Conservation (phyloP, 2,888 invertebrate genomes). For the Matsumyia berberina region DNA sequence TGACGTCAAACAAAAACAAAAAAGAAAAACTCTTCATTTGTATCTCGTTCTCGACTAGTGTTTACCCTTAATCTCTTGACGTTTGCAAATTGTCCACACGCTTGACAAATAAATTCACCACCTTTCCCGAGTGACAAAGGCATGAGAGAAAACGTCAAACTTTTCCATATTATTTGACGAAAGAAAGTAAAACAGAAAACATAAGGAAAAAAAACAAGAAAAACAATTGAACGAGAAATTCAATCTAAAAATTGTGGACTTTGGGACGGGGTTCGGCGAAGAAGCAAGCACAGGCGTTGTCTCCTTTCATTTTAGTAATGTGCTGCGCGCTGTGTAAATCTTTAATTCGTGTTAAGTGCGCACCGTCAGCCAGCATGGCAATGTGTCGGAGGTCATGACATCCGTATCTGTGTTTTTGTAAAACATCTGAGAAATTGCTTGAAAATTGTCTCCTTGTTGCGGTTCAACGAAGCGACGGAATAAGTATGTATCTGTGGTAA, state of each 20-base stretch:
- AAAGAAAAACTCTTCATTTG: constrained; percentile 9
- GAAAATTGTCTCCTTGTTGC: constrained; percentile 2
- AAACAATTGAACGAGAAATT: constrained; percentile 48
- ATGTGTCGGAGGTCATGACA: constrained; percentile 32
- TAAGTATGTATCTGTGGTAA: background rate
- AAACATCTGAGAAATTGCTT: constrained; percentile 24
- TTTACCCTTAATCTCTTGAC: constrained; percentile 36
- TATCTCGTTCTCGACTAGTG: background rate
- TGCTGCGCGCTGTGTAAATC: constrained; percentile 15
- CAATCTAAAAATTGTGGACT: constrained; percentile 19
- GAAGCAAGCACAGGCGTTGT: background rate
- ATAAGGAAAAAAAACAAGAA: background rate
- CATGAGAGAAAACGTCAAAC: constrained; percentile 47
- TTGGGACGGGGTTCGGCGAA: background rate
- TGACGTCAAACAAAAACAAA: constrained; percentile 48
- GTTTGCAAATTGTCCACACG: constrained; percentile 47
- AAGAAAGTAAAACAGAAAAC: constrained; percentile 16
- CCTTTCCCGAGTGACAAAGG: constrained; percentile 1
- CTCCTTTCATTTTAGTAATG: constrained; percentile 48
- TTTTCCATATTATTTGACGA: too few relatives aligned
- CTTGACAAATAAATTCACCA: constrained; percentile 36
- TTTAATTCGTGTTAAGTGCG: constrained; percentile 62
- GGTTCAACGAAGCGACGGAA: background rate
- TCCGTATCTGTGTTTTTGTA: background rate
- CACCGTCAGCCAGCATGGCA: constrained; percentile 20